Evolutionary conservation across 2,113 vertebrate species (phyloP).

Genomic region (Odocoileus virginianus): DNA sequence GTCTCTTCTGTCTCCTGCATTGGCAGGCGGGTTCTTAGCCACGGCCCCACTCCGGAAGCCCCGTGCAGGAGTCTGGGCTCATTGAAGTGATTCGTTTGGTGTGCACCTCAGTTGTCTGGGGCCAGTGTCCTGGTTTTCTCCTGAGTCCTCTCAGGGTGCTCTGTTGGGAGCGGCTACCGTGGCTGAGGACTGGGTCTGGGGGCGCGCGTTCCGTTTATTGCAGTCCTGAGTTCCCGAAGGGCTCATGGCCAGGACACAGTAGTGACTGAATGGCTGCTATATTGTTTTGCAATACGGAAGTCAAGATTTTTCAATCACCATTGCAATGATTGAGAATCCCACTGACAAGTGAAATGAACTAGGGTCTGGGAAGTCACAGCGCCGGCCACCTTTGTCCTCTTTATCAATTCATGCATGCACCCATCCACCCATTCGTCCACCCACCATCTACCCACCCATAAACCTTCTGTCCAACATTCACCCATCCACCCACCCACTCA

Average conservation of each 20-base stretch:
- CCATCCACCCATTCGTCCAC: accelerated
- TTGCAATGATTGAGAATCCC: too few relatives aligned
- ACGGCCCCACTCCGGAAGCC: neutral
- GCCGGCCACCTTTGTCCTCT: neutral
- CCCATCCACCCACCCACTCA: too few relatives aligned
- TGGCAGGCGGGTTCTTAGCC: neutral
- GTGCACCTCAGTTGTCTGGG: neutral
- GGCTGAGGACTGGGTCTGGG: neutral
- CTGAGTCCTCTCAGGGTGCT: neutral
- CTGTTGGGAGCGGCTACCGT: neutral
- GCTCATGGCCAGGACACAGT: too few relatives aligned
- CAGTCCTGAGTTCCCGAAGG: too few relatives aligned
- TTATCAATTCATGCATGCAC: neutral
- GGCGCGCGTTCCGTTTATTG: too few relatives aligned
- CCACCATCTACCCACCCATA: neutral
- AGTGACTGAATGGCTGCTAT: neutral
- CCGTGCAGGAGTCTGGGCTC: neutral
- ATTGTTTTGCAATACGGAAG: neutral
- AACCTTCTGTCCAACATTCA: too few relatives aligned
- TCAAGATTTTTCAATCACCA: neutral
- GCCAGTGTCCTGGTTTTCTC: neutral
- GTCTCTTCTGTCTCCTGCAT: neutral
- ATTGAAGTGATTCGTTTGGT: too few relatives aligned
- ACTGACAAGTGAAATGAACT: neutral
- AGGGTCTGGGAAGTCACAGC: neutral